A percentile compares a stretch with the other conserved stretches of the same genome.
phyloP scores from a whole-genome alignment of 2,113 vertebrate species.

The Collichthys lucidus region DNA sequence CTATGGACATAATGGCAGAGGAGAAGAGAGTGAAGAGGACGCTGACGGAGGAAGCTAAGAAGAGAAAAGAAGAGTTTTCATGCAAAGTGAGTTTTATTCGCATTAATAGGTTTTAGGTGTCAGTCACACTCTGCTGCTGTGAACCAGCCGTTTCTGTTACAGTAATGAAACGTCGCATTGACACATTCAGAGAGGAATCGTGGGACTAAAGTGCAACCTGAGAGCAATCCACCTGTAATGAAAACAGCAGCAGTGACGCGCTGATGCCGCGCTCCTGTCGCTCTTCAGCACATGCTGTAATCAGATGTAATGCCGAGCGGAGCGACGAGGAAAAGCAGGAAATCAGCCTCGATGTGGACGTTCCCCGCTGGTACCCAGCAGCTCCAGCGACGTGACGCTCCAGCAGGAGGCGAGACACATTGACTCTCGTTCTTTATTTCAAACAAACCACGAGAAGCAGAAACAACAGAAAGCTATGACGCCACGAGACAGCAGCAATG shows the following conservation, averaged over 20 bases:
- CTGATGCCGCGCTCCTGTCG: conserved; percentile 1
- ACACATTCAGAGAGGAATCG: not conserved
- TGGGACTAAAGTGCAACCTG: conserved; percentile 33
- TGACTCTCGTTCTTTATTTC: conserved; percentile 7
- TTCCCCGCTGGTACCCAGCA: conserved; percentile 22
- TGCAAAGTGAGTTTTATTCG: no score
- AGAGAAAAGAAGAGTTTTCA: no score
- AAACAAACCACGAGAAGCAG: not conserved
- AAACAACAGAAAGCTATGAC: not conserved
- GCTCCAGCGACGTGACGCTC: conserved; percentile 12
- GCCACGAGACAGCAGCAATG: not conserved
- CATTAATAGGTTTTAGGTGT: no score
- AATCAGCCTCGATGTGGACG: conserved; percentile 28
- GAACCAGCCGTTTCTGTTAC: not conserved
- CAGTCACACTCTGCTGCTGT: no score
- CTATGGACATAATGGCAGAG: no score
- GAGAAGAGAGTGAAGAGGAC: no score
- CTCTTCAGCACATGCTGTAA: conserved; percentile 39
- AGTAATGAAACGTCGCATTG: not conserved
- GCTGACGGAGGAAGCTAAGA: no score
- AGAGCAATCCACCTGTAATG: conserved; percentile 22
- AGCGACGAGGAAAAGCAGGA: not conserved
- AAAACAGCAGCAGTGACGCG: not conserved
- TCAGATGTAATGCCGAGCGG: conserved; percentile 50
- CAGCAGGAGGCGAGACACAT: conserved; percentile 29